Conservation (phyloP, 1,140 invertebrate genomes). For the Drosophila varians region DNA sequence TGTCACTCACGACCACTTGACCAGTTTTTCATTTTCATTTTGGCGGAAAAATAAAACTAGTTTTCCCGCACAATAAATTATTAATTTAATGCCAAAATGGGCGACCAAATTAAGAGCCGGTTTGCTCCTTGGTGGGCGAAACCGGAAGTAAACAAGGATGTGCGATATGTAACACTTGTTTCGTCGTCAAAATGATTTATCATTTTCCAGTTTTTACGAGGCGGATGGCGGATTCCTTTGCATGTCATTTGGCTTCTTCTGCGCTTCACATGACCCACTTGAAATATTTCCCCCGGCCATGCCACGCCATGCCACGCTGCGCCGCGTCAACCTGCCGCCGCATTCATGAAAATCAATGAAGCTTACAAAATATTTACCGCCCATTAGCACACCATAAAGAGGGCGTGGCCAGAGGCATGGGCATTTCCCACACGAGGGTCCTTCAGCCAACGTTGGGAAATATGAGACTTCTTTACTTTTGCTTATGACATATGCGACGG, state of each 20-base stretch:
- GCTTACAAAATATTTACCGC: slow-evolving; percentile 77
- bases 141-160: slow-evolving; percentile 36
- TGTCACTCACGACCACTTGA: slow-evolving; percentile 49
- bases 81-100: slow-evolving; percentile 49
- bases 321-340: neutral
- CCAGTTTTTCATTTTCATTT: slow-evolving; percentile 72
- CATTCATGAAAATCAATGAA: slow-evolving; percentile 70
- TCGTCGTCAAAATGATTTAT: slow-evolving; percentile 9
- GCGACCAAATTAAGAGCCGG: slow-evolving; percentile 31
- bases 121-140: slow-evolving; percentile 10
- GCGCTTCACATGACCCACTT: slow-evolving; percentile 60
- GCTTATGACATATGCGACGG: slow-evolving; percentile 64
- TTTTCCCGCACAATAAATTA: slow-evolving; percentile 44
- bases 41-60: slow-evolving; percentile 61
- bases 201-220: slow-evolving; percentile 3
- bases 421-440: slow-evolving; percentile 64
- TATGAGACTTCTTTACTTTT: slow-evolving; percentile 54
- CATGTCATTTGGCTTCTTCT: slow-evolving; percentile 26
- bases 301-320: too few species aligned
- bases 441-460: slow-evolving; percentile 57
- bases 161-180: neutral
- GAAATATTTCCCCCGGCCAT: slow-evolving; percentile 31
- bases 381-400: slow-evolving; percentile 70
- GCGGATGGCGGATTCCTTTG: neutral
- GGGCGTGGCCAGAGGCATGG: slow-evolving; percentile 10